A percentile compares a stretch with the other conserved stretches of the same genome.
Conservation (phyloP, 2,797 vertebrate genomes). For the Aphelocoma californica region DNA sequence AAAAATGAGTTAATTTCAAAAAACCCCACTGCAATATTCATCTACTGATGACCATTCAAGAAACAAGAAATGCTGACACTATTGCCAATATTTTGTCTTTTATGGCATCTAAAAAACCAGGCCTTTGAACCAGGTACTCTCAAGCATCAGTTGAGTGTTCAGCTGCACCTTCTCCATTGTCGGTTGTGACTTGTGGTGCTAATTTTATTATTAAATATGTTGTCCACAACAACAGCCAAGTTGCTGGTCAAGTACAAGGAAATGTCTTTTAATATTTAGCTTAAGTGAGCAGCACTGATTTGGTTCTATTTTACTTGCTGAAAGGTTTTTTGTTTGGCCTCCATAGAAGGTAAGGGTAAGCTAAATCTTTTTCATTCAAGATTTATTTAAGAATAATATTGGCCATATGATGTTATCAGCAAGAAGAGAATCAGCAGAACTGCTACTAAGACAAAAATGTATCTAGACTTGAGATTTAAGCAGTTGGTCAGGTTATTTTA, state of each 20-base stretch:
- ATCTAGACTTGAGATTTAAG: neutral
- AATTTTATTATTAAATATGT: neutral
- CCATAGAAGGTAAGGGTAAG: neutral
- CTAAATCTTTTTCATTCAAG: neutral
- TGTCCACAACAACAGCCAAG: neutral
- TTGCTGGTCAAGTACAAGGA: neutral
- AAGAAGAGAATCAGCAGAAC: neutral
- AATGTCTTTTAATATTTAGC: neutral
- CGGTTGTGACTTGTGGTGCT: neutral
- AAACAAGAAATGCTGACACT: neutral
- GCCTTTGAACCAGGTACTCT: neutral
- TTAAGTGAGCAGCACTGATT: neutral
- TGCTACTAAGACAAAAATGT: neutral
- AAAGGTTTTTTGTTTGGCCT: neutral
- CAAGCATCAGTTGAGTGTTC: neutral
- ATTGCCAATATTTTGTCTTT: neutral
- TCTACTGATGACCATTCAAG: neutral
- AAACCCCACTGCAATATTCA: neutral
- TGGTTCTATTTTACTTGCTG: neutral
- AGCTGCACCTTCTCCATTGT: neutral
- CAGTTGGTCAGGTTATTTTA: conserved; percentile 17
- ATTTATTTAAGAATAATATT: neutral
- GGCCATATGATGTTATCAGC: neutral
- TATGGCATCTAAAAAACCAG: neutral
- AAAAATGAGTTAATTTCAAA: neutral